Percentiles rank a stretch among this genome's conserved stretches.
These are phyloP conservation scores for Eonycteris spelaea DNA, from an alignment of 2,113 vertebrate genomes.

Conservation along the genomic window DNA sequence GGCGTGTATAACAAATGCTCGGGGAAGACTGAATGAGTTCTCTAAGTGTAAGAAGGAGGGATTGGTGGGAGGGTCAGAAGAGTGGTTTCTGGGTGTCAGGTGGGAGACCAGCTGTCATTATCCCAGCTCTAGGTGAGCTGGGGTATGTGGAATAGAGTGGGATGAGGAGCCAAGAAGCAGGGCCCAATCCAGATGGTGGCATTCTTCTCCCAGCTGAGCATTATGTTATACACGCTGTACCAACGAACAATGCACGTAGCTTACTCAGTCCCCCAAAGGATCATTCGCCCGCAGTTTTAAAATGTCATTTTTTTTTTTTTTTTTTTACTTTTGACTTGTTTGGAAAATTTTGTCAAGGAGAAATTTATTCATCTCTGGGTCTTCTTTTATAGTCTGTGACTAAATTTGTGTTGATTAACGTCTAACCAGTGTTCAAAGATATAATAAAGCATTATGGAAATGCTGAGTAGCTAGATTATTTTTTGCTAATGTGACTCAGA, in stretches of 20 bases:
- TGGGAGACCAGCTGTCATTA: not conserved
- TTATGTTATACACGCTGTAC: not conserved
- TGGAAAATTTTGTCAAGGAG: not conserved
- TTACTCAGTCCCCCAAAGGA: not conserved
- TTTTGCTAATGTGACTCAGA: slow-evolving; percentile 46
- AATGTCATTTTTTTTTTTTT: not conserved
- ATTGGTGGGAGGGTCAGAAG: not conserved
- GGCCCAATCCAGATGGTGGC: not conserved
- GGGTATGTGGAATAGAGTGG: not conserved
- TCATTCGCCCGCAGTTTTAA: not conserved
- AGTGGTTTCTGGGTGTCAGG: not conserved
- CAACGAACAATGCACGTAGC: not conserved
- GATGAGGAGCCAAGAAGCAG: not conserved
- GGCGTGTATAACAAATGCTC: not conserved
- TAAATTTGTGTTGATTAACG: slow-evolving; percentile 2
- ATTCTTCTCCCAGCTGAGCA: not conserved
- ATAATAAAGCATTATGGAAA: not conserved
- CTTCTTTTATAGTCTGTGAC: not conserved
- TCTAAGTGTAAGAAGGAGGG: not conserved
- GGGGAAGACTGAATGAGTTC: not conserved
- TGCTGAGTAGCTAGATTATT: slow-evolving; percentile 4
- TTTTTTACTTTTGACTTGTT: not conserved
- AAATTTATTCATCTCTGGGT: not conserved
- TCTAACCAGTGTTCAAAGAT: not conserved
- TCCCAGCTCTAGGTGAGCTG: not conserved